These are phyloP conservation scores for Mechanitis messenoides DNA, from an alignment of 2,888 invertebrate species.

Conservation along the genomic window DNA sequence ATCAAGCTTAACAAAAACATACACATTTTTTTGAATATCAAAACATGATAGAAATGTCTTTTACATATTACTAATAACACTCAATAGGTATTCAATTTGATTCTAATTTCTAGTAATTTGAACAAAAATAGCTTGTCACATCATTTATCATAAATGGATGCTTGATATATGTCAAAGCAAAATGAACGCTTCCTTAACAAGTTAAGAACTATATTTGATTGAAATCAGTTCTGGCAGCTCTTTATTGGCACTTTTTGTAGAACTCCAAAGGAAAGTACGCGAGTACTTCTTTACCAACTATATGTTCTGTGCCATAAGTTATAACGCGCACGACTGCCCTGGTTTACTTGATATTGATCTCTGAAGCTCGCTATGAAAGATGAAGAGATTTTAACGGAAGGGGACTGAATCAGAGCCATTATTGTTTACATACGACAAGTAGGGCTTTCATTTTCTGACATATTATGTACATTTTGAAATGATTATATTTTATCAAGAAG, in stretches of 20 bases:
- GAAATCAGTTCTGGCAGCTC: too few relatives aligned
- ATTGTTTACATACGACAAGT: slow-evolving; percentile 18
- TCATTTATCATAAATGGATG: too few relatives aligned
- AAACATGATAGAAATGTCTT: too few relatives aligned
- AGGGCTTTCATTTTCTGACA: background rate
- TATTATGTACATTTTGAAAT: background rate
- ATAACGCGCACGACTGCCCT: slow-evolving; percentile 48
- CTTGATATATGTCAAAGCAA: too few relatives aligned
- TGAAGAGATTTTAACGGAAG: slow-evolving; percentile 45
- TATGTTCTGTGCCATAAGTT: slow-evolving; percentile 42
- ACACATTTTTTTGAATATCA: too few relatives aligned
- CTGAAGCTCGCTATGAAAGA: slow-evolving; percentile 39
- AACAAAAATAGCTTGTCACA: too few relatives aligned
- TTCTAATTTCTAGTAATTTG: too few relatives aligned
- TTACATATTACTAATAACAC: too few relatives aligned
- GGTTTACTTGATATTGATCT: slow-evolving; percentile 68
- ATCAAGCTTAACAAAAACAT: too few relatives aligned
- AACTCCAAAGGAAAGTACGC: background rate
- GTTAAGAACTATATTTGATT: too few relatives aligned
- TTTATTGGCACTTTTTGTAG: background rate
- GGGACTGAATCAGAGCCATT: slow-evolving; percentile 16
- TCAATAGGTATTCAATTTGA: too few relatives aligned
- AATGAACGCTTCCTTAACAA: too few relatives aligned
- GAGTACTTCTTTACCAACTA: slow-evolving; percentile 3
- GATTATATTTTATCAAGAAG: background rate